These are phyloP conservation scores for Macrosteles quadrilineatus DNA, from an alignment of 1,140 invertebrate species.

Conservation along the genomic window DNA sequence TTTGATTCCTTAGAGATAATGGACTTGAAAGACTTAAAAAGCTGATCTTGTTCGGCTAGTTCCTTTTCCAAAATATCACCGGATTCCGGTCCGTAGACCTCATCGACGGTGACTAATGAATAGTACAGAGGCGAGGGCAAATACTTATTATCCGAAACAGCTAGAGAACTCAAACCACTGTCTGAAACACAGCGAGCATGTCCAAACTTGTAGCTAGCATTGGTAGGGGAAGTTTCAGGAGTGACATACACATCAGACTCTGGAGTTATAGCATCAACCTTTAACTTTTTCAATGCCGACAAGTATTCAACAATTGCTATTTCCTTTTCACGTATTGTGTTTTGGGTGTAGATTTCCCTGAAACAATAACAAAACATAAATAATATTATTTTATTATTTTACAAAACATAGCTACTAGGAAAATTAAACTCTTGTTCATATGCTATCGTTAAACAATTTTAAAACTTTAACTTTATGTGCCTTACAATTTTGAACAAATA, in stretches of 20 bases:
- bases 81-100: conserved; percentile 29
- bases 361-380: conserved; percentile 28
- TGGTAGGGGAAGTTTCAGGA: conserved; percentile 38
- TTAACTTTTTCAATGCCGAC: conserved; percentile 25
- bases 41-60: conserved; percentile 45
- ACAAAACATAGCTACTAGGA: background rate
- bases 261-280: conserved; percentile 32
- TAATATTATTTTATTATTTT: background rate
- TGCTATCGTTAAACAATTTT: background rate
- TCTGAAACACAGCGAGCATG: conserved; percentile 21
- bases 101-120: conserved; percentile 42
- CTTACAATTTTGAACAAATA: background rate
- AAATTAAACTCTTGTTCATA: background rate
- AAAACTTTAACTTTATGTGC: background rate
- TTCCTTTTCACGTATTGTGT: conserved; percentile 36
- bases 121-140: conserved; percentile 39
- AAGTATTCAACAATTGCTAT: conserved; percentile 37
- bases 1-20: conserved; percentile 40
- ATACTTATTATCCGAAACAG: background rate
- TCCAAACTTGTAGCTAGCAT: background rate
- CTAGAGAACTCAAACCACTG: conserved; percentile 19
- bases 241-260: conserved; percentile 41
- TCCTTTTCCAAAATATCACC: conserved; percentile 40
- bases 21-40: conserved; percentile 43
- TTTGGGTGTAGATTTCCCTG: conserved; percentile 40